Base-by-base conservation (phyloP, 2,888 invertebrate genomes). In the Ectobius pallidus region DNA sequence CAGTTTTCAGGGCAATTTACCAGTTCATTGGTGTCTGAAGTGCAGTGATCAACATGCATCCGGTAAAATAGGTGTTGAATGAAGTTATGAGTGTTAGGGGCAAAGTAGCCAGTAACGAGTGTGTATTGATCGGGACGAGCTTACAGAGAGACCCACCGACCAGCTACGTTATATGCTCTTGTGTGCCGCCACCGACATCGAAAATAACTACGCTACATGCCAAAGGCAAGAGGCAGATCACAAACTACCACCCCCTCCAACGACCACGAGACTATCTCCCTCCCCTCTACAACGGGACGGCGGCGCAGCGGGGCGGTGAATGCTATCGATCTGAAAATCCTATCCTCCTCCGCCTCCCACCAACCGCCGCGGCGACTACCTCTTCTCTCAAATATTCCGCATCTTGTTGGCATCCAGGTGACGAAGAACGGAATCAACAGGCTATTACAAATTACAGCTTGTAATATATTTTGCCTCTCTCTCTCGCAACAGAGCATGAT, bases 71-170 rank as follows among this genome's bases (percentile, higher is more conserved):
- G n/a, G n/a, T n/a, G n/a, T n/a, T n/a, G n/a, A n/a, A n/a, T n/a
- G n/a, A n/a, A n/a, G n/a, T n/a, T n/a, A n/a, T n/a, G n/a, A n/a
- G n/a, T n/a, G n/a, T n/a, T n/a, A n/a, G n/a, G n/a, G n/a, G n/a
- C n/a, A n/a, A n/a, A n/a, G n/a, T n/a, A n/a, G 25, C 27, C 27
- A 3, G 55, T 30, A 22, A 73, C 62, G 44, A 11, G 71, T 71
- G 69, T 72, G 72, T 72, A 72, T 72, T 72, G 72, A 72, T 72
- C 72, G 32, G 30, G 55, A 34, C 14, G 22, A 55, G 27, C 55
- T n/a, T 25, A 55, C 22, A 55, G 52, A 27, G 25, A 6, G 14
- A 27, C 55, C 2, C 1, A 9, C 55, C 55, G 55, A 4, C 27
- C 4, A 4, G 55, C 18, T 49, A 20, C 49, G n/a, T n/a, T n/a